Base-by-base conservation (phyloP, 2,888 invertebrate species). In the Syrista parreyssii region DNA sequence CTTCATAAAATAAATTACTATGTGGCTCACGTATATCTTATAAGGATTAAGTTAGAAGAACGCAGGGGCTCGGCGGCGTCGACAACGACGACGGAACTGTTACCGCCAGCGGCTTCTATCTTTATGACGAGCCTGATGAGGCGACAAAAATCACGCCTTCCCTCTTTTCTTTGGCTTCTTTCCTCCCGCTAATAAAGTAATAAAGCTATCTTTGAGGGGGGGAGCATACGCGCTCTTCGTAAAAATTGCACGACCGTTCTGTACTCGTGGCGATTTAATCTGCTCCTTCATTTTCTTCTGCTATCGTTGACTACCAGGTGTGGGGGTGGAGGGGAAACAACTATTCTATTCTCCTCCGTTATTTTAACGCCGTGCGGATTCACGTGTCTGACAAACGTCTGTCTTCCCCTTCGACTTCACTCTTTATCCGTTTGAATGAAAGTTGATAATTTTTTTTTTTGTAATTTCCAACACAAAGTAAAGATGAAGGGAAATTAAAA, bases 1-100 rank as follows among this genome's bases (percentile, higher is more conserved):
- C 83, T 83, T 84, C 84, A 83, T 82, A 84, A 82, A 83, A 82
- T 85, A 84, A 86, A 86, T 86, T 84, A 83, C 85, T 85, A 85
- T 84, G 84, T 84, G 82, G 78, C 80, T 77, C 83, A 82, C 84
- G 84, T 83, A 80, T 81, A 81, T 82, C 82, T 84, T 85, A 82
- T 80, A 79, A 83, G 82, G 85, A 84, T 86, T 85, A 85, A 84
- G 84, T 82, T 55, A 55, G 31, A 82, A 79, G 79, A 80, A 71
- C 68, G 68, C 31, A 32, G 71, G 71, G 33, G 15, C 23, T 55
- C 40, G 40, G 15, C 40, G 23, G 15, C 33, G 68, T 32, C n/a
- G 15, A 33, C 31, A 30, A n/a, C 32, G 34, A 31, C n/a, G 9
- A 34, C 32, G 23, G 30, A 35, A 31, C 31, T 32, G 68, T 69